Percentiles rank a stretch among this genome's conserved stretches.
Evolutionary conservation across 2,797 vertebrate genomes (phyloP).

Genomic region (Cossypha heuglini): DNA sequence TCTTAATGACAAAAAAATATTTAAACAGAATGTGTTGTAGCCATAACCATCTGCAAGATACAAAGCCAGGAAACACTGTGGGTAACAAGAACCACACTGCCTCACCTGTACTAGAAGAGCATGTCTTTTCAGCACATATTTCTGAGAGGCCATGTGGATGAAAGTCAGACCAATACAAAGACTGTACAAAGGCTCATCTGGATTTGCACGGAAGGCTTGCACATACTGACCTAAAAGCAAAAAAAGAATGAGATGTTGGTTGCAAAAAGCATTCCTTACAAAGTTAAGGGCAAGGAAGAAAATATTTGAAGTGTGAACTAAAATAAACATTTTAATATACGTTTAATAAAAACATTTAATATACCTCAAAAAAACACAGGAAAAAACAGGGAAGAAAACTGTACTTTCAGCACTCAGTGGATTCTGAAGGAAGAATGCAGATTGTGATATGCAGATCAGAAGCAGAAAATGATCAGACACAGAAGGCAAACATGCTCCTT

Average conservation of each 20-base stretch:
- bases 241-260: background rate
- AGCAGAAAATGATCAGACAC: background rate
- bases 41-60: background rate
- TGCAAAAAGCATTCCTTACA: background rate
- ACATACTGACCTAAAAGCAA: slow-evolving; percentile 88
- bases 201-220: slow-evolving; percentile 87
- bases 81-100: background rate
- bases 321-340: background rate
- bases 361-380: background rate
- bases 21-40: background rate
- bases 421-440: background rate
- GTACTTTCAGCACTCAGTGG: background rate
- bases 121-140: slow-evolving; percentile 89
- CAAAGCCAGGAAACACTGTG: background rate
- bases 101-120: slow-evolving; percentile 88
- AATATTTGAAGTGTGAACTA: background rate
- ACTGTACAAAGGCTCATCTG: slow-evolving; percentile 85
- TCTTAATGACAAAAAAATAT: background rate
- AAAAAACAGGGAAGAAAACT: background rate
- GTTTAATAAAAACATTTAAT: background rate
- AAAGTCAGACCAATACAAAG: slow-evolving; percentile 94
- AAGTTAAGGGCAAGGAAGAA: background rate
- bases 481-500: background rate
- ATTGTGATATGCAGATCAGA: rapidly evolving
- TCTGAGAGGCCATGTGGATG: slow-evolving; percentile 97